These are phyloP conservation scores for Mesocentrotus franciscanus DNA, from an alignment of 53 echinoderm and acorn worm genomes.

Conservation along the genomic window DNA sequence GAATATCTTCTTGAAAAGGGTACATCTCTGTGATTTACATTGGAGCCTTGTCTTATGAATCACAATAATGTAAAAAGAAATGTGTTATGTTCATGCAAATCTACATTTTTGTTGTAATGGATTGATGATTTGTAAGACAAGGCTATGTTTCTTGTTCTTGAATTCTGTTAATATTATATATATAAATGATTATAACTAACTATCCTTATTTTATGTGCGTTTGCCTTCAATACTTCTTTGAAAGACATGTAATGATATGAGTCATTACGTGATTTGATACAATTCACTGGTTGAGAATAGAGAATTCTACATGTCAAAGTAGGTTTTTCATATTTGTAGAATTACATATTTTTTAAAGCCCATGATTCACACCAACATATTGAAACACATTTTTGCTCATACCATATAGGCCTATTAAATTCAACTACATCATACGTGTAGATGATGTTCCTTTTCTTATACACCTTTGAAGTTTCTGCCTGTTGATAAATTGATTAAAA, in stretches of 20 bases:
- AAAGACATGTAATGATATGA: not conserved
- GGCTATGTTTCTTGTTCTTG: not conserved
- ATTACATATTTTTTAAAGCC: not conserved
- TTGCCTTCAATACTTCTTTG: slow-evolving; percentile 26
- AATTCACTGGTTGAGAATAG: not conserved
- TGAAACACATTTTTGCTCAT: too few species aligned
- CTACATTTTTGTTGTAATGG: not conserved
- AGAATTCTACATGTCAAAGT: not conserved
- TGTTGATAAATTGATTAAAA: not conserved
- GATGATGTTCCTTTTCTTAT: not conserved
- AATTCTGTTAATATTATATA: slow-evolving; percentile 13
- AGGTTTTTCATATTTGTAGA: not conserved
- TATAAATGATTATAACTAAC: slow-evolving; percentile 23
- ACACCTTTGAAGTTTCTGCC: not conserved
- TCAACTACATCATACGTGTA: too few species aligned
- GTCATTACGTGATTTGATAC: not conserved
- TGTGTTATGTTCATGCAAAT: not conserved
- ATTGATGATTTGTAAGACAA: not conserved
- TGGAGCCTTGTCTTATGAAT: not conserved
- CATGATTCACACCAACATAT: too few species aligned
- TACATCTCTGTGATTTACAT: not conserved
- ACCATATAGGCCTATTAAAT: too few species aligned
- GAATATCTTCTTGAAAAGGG: not conserved
- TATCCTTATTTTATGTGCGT: not conserved
- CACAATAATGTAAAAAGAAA: not conserved